phyloP scores from a whole-genome alignment of 2,888 invertebrate genomes.

The Cyrtodaria siliqua region DNA sequence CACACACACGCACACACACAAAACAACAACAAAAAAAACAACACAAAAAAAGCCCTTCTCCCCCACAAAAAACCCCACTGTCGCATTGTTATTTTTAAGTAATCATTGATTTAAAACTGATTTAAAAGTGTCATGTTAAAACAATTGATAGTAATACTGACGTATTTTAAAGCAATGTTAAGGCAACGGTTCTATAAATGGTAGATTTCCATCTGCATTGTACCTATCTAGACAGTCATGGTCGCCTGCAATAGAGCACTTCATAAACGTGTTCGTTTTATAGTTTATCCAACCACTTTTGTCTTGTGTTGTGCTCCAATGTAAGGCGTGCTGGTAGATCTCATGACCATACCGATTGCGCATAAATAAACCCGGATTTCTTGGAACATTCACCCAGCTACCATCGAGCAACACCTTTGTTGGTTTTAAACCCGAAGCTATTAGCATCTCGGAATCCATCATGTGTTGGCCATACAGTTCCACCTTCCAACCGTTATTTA shows the following conservation, averaged over 20 bases:
- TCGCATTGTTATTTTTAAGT: too few relatives aligned
- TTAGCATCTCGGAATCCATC: conserved; percentile 71
- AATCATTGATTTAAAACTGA: too few relatives aligned
- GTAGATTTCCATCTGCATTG: conserved; percentile 80
- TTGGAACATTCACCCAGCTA: conserved; percentile 76
- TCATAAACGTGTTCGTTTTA: conserved; percentile 68
- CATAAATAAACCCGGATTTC: conserved; percentile 81
- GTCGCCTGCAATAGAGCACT: conserved; percentile 69
- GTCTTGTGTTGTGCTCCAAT: conserved; percentile 72
- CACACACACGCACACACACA: too few relatives aligned
- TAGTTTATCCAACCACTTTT: conserved; percentile 75
- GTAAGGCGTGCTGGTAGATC: conserved; percentile 79
- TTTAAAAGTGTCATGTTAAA: too few relatives aligned
- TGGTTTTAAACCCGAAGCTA: conserved; percentile 56
- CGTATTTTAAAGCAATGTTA: too few relatives aligned
- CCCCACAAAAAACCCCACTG: too few relatives aligned
- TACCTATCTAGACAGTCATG: conserved; percentile 81
- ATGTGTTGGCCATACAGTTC: conserved; percentile 80
- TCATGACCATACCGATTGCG: conserved; percentile 81
- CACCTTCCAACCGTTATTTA: conserved; percentile 70
- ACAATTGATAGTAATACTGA: too few relatives aligned
- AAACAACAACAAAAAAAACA: too few relatives aligned
- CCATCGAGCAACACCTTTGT: conserved; percentile 76
- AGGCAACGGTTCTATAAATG: conserved; percentile 62
- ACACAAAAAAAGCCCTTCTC: too few relatives aligned